Evolutionary conservation across 2,888 invertebrate genomes (phyloP), one percentile per base, ranked within the genome.

Genomic region (Acholoe squamosa): DNA sequence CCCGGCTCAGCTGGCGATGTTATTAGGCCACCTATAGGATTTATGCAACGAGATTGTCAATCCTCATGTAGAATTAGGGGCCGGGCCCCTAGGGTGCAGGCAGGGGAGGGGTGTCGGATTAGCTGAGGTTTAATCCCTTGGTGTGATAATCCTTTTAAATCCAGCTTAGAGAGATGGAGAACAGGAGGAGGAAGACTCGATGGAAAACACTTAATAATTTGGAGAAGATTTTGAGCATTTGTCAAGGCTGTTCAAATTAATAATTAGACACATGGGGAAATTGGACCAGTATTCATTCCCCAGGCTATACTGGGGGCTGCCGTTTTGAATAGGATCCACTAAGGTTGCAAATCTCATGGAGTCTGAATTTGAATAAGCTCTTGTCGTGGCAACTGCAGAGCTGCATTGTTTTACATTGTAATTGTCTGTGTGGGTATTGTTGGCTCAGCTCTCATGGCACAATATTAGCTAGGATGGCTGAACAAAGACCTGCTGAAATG

Each of bases 101-200:
- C 5, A 43, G 61, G n/a, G n/a, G n/a, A 61, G 61, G 61, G 61
- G 7, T 61, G n/a, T 61, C 19, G 31, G 71, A 71, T 71, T 71
- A 71, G 71, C 28, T 71, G 28, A 28, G 71, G 28, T 71, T 71
- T 71, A 71, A 71, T 71, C 71, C 71, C 71, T 28, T 28, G 71
- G 71, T 71, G 71, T 71, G 71, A 28, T 71, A 71, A 71, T 71
- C 71, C 71, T 71, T 61, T 61, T n/a, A 61, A 61, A 61, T 61
- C 61, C 61, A 61, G 61, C 61, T 61, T 61, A 61, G 61, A n/a
- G 5, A 14, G 61, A 61, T 61, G 61, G 61, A 10, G 10, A 43
- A 43, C 43, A 43, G 43, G 43, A 43, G 43, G 43, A 43, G 43
- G 10, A 43, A 43, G 43, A 19, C 61, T 61, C n/a, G 5, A 3